Base-by-base conservation (phyloP, 2,113 vertebrate genomes). In the Arvicanthis niloticus region DNA sequence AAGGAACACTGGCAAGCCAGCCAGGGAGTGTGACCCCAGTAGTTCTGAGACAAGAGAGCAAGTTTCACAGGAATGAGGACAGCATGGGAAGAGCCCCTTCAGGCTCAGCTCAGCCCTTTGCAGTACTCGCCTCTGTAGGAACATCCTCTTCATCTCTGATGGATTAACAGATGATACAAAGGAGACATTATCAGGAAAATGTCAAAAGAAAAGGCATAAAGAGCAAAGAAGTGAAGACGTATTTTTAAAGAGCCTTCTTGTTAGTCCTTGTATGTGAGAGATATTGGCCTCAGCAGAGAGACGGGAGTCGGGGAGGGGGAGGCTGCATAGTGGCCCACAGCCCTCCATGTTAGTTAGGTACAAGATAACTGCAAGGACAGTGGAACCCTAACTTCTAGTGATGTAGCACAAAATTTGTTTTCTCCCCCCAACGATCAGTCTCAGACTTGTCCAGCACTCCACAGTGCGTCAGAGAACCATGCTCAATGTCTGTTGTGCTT, bases 311-410 rank as follows among this genome's bases (percentile, higher is more conserved):
- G n/a, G n/a, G n/a, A n/a, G n/a, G 45, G 29, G 7, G 40, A 19
- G 21, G 2, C 16, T 11, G 5, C 37, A 13, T 53, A 2, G 17
- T 13, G 17, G 2, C 17, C 37, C 8, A 2, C 1, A 42, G 8
- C 34, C 81, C 42, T 29, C 0, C 53, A 22, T 22, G 6, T 37
- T 72, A 60, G n/a, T 76, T 42, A 53, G 31, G 10, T 22, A 40
- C 37, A 48, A 2, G 6, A 60, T 56, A 45, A 73, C 76, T 65
- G 11, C 45, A 26, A 4, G 34, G 37, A 81, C 3, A 42, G n/a
- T 31, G 42, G 45, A 31, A 22, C 56, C 0, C 15, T 2, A 21
- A 22, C 5, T 76, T n/a, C 45, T 24, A 84, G 0, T 56, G 29
- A 0, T 3, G 58, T 80, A 77, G 11, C 40, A 42, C 22, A 16